A percentile compares a stretch with the other conserved stretches of the same genome.
Conservation (phyloP, 2,797 vertebrate genomes). For the Arrhamphus sclerolepis region DNA sequence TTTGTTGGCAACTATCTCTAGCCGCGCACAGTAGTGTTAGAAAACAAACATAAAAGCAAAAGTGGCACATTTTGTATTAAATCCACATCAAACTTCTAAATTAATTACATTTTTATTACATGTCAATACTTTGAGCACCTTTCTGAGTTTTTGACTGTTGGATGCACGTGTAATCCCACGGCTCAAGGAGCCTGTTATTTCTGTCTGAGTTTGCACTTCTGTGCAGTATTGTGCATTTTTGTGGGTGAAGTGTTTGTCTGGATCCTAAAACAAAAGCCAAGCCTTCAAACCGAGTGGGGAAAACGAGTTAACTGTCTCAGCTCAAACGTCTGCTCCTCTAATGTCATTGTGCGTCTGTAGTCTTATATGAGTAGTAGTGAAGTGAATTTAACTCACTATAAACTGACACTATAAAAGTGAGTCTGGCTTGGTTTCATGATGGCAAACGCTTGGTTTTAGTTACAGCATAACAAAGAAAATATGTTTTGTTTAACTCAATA, state of each 20-base stretch:
- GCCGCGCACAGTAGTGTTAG: conserved; percentile 6
- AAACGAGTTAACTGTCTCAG: conserved; percentile 18
- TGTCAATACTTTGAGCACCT: too few species aligned
- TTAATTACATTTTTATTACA: too few species aligned
- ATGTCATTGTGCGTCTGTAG: conserved; percentile 10
- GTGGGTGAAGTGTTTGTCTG: conserved; percentile 37
- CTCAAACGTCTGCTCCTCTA: conserved; percentile 5
- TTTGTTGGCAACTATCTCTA: conserved; percentile 12
- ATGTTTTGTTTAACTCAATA: neutral
- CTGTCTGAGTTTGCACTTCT: conserved; percentile 2
- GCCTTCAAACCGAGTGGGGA: conserved; percentile 22
- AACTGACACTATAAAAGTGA: conserved; percentile 44
- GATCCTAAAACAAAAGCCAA: conserved; percentile 42
- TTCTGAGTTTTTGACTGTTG: too few species aligned
- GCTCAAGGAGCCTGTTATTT: too few species aligned
- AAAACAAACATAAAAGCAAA: neutral
- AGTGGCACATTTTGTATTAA: conserved; percentile 11
- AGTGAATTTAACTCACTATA: conserved; percentile 31
- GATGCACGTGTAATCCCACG: too few species aligned
- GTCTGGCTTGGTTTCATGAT: conserved; percentile 11
- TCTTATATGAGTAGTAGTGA: conserved; percentile 9
- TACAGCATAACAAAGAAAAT: neutral
- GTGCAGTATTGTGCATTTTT: conserved; percentile 22
- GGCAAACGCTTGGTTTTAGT: conserved; percentile 2
- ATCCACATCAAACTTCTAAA: neutral